Conservation (phyloP, 2,888 invertebrate genomes). For the Steromphala cineraria region DNA sequence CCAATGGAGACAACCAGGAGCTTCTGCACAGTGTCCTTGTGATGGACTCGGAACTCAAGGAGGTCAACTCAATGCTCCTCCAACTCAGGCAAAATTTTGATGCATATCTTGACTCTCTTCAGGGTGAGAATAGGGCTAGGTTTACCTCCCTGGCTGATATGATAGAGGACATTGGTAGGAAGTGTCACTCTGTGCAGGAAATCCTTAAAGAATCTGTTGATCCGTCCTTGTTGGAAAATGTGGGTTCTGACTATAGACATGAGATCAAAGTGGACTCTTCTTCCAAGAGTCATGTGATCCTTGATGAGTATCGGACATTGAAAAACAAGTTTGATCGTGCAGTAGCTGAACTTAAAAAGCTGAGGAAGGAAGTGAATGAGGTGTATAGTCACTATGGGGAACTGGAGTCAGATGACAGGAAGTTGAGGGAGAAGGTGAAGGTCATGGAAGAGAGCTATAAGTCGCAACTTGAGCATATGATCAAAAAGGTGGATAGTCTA, state of each 20-base stretch:
- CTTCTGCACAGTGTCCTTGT: conserved; percentile 58
- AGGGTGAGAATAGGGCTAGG: conserved; percentile 41
- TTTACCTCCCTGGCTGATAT: conserved; percentile 46
- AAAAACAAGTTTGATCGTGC: conserved; percentile 59
- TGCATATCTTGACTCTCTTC: conserved; percentile 44
- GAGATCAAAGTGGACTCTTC: conserved; percentile 36
- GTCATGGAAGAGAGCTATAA: conserved; percentile 79
- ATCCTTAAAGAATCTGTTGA: conserved; percentile 53
- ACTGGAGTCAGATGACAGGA: conserved; percentile 49
- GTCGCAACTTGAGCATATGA: conserved; percentile 85
- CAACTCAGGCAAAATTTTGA: conserved; percentile 54
- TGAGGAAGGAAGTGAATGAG: conserved; percentile 54
- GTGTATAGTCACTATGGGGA: conserved; percentile 48
- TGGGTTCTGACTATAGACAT: conserved; percentile 28
- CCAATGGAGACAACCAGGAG: conserved; percentile 33
- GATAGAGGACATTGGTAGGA: conserved; percentile 55
- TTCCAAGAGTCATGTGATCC: conserved; percentile 31
- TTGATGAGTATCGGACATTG: conserved; percentile 47
- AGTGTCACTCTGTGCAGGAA: conserved; percentile 56
- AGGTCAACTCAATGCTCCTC: conserved; percentile 51
- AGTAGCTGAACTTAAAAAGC: conserved; percentile 54
- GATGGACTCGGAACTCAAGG: conserved; percentile 60
- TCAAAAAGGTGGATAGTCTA: conserved; percentile 88
- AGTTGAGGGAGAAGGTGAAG: conserved; percentile 77
- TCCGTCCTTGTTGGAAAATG: conserved; percentile 3